A percentile compares a stretch with the other conserved stretches of the same genome.
These are phyloP conservation scores for Liasis olivaceus DNA, from an alignment of 2,797 vertebrate species.

Conservation along the genomic window DNA sequence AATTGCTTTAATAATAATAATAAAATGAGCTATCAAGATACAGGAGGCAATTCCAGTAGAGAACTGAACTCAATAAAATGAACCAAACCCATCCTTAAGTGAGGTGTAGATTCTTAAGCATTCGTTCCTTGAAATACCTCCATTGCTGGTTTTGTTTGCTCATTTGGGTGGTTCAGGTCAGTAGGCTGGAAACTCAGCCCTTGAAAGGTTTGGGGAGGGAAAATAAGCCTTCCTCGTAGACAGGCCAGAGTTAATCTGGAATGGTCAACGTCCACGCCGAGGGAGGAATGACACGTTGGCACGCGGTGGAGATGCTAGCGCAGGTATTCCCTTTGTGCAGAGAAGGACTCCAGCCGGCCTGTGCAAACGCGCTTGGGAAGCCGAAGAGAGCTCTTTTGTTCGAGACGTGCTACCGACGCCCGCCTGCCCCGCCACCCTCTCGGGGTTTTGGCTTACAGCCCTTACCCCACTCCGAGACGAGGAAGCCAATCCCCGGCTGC, in stretches of 20 bases:
- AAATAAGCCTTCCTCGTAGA: not conserved
- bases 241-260: not conserved
- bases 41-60: not conserved
- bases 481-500: not conserved
- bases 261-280: not conserved
- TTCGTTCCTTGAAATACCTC: not conserved
- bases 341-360: not conserved
- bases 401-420: not conserved
- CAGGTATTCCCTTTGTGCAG: constrained; percentile 7
- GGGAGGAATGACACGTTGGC: not conserved
- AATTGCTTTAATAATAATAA: too few species aligned
- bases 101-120: not conserved
- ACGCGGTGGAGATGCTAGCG: not conserved
- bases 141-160: too few species aligned
- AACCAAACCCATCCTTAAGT: not conserved
- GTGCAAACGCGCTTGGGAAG: not conserved
- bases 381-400: not conserved
- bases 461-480: not conserved
- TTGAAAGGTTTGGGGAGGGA: not conserved
- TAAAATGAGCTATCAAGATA: not conserved
- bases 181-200: not conserved
- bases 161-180: not conserved
- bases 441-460: not conserved
- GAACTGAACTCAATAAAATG: not conserved
- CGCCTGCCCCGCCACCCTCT: not conserved